Conservation (phyloP, 2,888 invertebrate species). For the Pristionchus entomophagus region DNA sequence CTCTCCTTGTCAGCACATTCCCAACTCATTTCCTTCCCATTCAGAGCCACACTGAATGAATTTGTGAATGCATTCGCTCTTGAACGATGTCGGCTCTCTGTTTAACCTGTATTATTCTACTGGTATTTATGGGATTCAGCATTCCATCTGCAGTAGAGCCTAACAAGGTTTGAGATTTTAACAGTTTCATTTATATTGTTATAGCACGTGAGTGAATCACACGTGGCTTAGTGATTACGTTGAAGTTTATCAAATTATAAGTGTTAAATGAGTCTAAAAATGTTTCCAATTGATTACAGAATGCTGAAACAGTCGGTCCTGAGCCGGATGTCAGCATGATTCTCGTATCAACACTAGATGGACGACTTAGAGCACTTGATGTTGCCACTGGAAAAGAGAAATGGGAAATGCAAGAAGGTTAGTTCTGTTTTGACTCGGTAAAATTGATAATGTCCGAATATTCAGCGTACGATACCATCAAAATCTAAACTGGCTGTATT, state of each 20-base stretch:
- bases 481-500: too few relatives aligned
- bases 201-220: neutral
- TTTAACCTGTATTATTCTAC: neutral
- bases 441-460: too few relatives aligned
- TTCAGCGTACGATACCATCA: too few relatives aligned
- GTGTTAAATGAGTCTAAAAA: neutral
- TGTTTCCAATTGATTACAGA: neutral
- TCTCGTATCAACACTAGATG: conserved; percentile 93
- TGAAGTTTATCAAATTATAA: neutral
- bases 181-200: neutral
- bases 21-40: neutral
- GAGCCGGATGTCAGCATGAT: conserved; percentile 76
- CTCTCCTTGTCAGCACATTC: neutral
- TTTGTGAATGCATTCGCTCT: conserved; percentile 37
- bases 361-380: conserved; percentile 91
- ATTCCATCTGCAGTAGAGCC: neutral
- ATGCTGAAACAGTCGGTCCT: neutral
- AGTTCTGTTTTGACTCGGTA: neutral
- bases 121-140: conserved; percentile 3
- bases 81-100: conserved; percentile 34
- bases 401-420: conserved; percentile 91
- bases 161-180: neutral
- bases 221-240: conserved; percentile 28
- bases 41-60: conserved; percentile 26
- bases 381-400: conserved; percentile 87